phyloP scores from a whole-genome alignment of 2,888 invertebrate genomes.

The Psococerastis gibbosa region DNA sequence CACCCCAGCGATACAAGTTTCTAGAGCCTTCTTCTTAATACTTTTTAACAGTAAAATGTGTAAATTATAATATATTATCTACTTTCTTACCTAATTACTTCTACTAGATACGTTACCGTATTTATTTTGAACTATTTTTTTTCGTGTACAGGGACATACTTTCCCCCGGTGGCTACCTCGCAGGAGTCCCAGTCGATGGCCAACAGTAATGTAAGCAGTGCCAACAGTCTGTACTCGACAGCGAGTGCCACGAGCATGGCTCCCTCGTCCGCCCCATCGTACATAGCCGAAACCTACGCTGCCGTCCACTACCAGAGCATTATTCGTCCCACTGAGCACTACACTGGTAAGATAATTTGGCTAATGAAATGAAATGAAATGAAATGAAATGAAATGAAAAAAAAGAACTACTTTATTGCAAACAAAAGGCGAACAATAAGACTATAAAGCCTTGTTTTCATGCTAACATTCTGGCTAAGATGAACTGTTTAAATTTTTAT shows the following conservation, averaged over 20 bases:
- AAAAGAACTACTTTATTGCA: neutral
- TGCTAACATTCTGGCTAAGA: too few relatives aligned
- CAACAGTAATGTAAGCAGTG: constrained; percentile 21
- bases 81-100: too few relatives aligned
- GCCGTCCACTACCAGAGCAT: constrained; percentile 4
- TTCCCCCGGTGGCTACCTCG: constrained; percentile 68
- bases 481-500: too few relatives aligned
- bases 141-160: constrained; percentile 66
- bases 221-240: constrained; percentile 33
- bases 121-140: too few relatives aligned
- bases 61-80: too few relatives aligned
- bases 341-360: constrained; percentile 6
- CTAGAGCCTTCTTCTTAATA: too few relatives aligned
- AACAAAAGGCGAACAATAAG: too few relatives aligned
- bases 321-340: neutral
- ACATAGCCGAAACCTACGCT: constrained; percentile 3
- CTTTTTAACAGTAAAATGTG: too few relatives aligned
- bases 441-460: too few relatives aligned
- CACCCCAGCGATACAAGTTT: too few relatives aligned
- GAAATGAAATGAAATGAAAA: neutral
- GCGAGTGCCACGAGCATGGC: constrained; percentile 24
- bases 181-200: constrained; percentile 53
- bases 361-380: neutral
- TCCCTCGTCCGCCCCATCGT: constrained; percentile 4
- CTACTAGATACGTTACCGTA: too few relatives aligned